Conservation (phyloP, 2,113 vertebrate genomes). For the Malurus melanocephalus region DNA sequence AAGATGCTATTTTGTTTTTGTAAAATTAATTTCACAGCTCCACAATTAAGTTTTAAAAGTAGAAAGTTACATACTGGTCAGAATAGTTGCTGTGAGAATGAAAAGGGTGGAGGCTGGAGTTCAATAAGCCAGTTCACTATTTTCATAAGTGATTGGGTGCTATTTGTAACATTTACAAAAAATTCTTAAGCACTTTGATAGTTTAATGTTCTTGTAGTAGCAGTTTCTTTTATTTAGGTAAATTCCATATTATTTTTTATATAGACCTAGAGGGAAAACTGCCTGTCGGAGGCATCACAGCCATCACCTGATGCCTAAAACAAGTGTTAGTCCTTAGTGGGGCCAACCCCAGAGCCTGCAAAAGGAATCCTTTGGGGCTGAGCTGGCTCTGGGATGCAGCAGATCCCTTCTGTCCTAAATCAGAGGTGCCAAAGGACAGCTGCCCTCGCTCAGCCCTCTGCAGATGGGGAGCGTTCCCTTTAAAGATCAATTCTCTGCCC, state of each 20-base stretch:
- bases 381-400: neutral
- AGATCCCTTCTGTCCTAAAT: neutral
- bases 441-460: neutral
- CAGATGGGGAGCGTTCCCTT: rapidly evolving
- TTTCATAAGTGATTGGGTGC: neutral
- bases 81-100: neutral
- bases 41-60: neutral
- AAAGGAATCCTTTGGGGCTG: neutral
- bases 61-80: neutral
- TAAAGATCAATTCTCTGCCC: neutral
- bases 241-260: neutral
- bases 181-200: neutral
- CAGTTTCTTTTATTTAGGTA: neutral
- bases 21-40: neutral
- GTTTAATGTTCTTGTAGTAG: neutral
- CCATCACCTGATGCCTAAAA: neutral
- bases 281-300: neutral
- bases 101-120: neutral
- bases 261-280: neutral
- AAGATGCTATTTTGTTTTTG: neutral
- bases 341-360: neutral
- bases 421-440: neutral
- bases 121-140: neutral
- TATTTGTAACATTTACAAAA: neutral
- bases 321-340: neutral